A percentile compares a stretch with the other conserved stretches of the same genome.
These are phyloP conservation scores for Bradypodion pumilum DNA, from an alignment of 2,797 vertebrate species.

Conservation along the genomic window DNA sequence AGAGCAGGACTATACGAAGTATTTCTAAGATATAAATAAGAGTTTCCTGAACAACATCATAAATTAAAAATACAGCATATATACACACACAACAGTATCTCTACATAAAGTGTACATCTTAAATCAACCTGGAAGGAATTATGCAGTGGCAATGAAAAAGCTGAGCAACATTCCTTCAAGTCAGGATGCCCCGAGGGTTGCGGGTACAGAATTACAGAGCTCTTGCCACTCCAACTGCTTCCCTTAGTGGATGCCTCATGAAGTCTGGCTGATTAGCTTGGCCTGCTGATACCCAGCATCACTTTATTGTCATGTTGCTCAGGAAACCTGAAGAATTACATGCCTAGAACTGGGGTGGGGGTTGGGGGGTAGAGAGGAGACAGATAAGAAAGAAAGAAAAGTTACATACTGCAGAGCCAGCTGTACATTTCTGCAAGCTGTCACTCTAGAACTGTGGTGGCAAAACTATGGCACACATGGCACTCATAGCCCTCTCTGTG, in stretches of 20 bases:
- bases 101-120: slow-evolving; percentile 65
- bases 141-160: slow-evolving; percentile 37
- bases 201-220: slow-evolving; percentile 38
- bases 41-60: slow-evolving; percentile 62
- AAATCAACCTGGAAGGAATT: slow-evolving; percentile 55
- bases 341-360: slow-evolving; percentile 67
- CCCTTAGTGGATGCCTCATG: slow-evolving; percentile 29
- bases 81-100: slow-evolving; percentile 8
- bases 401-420: not conserved
- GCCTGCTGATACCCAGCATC: slow-evolving; percentile 28
- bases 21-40: slow-evolving; percentile 52
- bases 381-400: slow-evolving; percentile 29
- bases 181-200: slow-evolving; percentile 3
- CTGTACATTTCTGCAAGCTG: not conserved
- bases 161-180: slow-evolving; percentile 40
- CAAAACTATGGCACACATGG: too few species aligned
- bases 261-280: slow-evolving; percentile 47
- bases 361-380: slow-evolving; percentile 42
- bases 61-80: slow-evolving; percentile 74
- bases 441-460: too few species aligned
- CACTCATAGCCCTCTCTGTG: too few species aligned
- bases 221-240: slow-evolving; percentile 40
- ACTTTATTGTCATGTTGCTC: slow-evolving; percentile 24
- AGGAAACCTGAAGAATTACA: slow-evolving; percentile 35
- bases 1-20: slow-evolving; percentile 45